These are phyloP conservation scores for Trissolcus brochymenae DNA, from an alignment of 2,888 invertebrate genomes.

Conservation along the genomic window DNA sequence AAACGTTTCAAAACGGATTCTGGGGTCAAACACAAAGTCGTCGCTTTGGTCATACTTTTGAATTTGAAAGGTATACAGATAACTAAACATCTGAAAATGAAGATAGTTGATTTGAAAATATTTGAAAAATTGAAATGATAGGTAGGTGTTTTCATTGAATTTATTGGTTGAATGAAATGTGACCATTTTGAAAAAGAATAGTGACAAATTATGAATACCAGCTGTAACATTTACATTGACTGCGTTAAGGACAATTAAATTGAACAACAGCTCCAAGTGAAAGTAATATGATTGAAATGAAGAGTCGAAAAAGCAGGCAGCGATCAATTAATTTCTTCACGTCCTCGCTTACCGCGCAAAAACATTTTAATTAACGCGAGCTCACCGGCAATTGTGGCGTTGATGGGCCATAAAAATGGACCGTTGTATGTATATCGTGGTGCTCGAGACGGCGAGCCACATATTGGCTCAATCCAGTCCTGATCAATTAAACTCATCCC, in stretches of 20 bases:
- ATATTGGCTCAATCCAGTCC: constrained; percentile 39
- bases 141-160: too few relatives aligned
- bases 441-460: constrained; percentile 28
- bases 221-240: too few relatives aligned
- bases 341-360: constrained; percentile 48
- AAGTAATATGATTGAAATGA: constrained; percentile 53
- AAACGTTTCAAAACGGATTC: too few relatives aligned
- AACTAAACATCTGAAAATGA: too few relatives aligned
- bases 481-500: constrained; percentile 46
- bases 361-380: constrained; percentile 55
- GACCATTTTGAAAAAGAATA: too few relatives aligned
- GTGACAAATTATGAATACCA: too few relatives aligned
- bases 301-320: constrained; percentile 47
- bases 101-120: too few relatives aligned
- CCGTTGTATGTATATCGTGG: constrained; percentile 50
- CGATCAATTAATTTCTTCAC: constrained; percentile 55
- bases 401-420: constrained; percentile 53
- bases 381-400: constrained; percentile 47
- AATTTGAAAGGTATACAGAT: too few relatives aligned
- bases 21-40: too few relatives aligned
- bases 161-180: too few relatives aligned
- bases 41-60: too few relatives aligned
- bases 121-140: too few relatives aligned
- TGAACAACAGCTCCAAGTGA: constrained; percentile 36
- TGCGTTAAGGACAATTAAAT: constrained; percentile 35